Evolutionary conservation across 37 sponge, comb jelly and placozoan species (phyloP).

Genomic region (Halisarca cf. caerulea): DNA sequence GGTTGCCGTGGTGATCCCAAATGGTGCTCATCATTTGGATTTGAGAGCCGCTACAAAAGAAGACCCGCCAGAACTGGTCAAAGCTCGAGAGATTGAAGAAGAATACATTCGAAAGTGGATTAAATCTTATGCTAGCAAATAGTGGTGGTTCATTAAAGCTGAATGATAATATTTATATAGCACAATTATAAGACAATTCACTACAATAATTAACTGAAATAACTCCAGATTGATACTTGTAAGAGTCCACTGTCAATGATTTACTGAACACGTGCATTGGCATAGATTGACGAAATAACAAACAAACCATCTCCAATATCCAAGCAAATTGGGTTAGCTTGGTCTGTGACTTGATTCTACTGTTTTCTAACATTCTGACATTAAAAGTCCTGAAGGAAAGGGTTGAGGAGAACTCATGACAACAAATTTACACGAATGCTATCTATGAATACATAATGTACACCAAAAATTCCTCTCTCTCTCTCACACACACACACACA

Average conservation of each 20-base stretch:
- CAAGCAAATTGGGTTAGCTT: not conserved
- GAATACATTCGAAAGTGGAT: slow-evolving; percentile 62
- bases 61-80: slow-evolving; percentile 60
- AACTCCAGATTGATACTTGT: too few relatives aligned
- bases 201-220: too few relatives aligned
- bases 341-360: not conserved
- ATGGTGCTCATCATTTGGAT: slow-evolving; percentile 97
- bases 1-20: slow-evolving; percentile 74
- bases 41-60: slow-evolving; percentile 48
- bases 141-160: too few relatives aligned
- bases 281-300: too few relatives aligned
- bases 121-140: not conserved
- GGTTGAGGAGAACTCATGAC: too few relatives aligned
- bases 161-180: too few relatives aligned
- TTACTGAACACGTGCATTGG: too few relatives aligned
- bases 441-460: too few relatives aligned
- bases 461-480: not conserved
- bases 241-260: too few relatives aligned
- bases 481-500: not conserved
- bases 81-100: slow-evolving; percentile 50
- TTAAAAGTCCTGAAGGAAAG: slow-evolving; percentile 13
- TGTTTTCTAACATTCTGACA: slow-evolving; percentile 10
- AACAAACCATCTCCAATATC: too few relatives aligned
- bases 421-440: too few relatives aligned
- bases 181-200: too few relatives aligned